Conservation (phyloP, 2,797 vertebrate species). For the Oophaga sylvatica region DNA sequence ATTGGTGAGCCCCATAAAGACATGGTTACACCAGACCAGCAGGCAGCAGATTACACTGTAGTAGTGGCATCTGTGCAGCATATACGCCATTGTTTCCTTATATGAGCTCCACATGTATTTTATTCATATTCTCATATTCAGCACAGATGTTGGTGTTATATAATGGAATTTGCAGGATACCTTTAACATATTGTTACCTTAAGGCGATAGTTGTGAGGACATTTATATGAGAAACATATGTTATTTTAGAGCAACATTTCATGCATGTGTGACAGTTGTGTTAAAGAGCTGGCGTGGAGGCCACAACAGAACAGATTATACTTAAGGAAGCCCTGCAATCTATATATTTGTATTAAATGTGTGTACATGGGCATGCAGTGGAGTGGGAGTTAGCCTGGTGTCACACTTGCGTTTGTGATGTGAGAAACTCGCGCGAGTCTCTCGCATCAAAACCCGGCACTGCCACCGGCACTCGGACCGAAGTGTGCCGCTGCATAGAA, state of each 20-base stretch:
- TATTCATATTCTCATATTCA: not conserved
- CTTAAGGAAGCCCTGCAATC: not conserved
- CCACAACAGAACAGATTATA: not conserved
- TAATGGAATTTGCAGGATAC: constrained; percentile 11
- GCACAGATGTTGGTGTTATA: constrained; percentile 41
- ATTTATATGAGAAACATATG: constrained; percentile 26
- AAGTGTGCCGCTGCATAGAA: no score
- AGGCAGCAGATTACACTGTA: not conserved
- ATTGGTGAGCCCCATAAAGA: not conserved
- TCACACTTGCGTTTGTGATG: no score
- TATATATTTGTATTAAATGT: no score
- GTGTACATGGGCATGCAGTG: no score
- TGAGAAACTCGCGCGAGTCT: no score
- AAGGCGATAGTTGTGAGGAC: constrained; percentile 9
- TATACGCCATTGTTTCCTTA: not conserved
- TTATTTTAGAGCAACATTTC: constrained; percentile 2
- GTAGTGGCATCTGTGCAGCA: not conserved
- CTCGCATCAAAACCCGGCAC: no score
- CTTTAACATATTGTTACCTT: constrained; percentile 43
- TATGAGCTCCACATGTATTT: not conserved
- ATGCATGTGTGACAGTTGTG: not conserved
- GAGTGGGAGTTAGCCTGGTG: no score
- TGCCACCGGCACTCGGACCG: no score
- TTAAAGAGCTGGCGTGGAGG: not conserved
- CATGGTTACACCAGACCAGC: not conserved